phyloP scores from a whole-genome alignment of 2,888 invertebrate genomes.

The Epinotia nisella region DNA sequence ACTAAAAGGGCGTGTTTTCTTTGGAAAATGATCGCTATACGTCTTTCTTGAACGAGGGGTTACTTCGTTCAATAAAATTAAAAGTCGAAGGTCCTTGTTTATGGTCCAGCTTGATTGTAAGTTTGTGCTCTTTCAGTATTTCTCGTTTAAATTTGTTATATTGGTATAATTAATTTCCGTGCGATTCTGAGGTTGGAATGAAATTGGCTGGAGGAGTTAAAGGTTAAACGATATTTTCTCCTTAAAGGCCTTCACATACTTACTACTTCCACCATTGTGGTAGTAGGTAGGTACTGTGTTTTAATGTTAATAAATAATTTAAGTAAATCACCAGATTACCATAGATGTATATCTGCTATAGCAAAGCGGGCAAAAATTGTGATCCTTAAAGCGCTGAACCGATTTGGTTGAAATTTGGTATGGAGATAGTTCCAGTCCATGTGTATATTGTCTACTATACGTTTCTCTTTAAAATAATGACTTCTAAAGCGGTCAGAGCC shows the following conservation, averaged over 20 bases:
- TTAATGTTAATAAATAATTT: too few relatives aligned
- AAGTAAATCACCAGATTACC: too few relatives aligned
- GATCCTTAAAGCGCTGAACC: too few relatives aligned
- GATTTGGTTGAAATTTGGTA: too few relatives aligned
- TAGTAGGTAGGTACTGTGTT: not conserved
- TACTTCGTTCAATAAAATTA: conserved; percentile 66
- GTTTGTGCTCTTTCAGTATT: conserved; percentile 39
- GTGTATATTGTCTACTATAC: too few relatives aligned
- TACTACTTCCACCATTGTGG: not conserved
- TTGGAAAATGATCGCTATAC: conserved; percentile 1
- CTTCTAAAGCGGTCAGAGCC: not conserved
- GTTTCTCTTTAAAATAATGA: not conserved
- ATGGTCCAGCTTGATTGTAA: conserved; percentile 68
- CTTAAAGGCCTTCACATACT: not conserved
- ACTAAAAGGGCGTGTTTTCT: not conserved
- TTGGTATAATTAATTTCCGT: conserved; percentile 10
- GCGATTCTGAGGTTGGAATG: not conserved
- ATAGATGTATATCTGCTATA: too few relatives aligned
- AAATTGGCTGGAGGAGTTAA: conserved; percentile 14
- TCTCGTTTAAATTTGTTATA: conserved; percentile 23
- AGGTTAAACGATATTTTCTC: conserved; percentile 15
- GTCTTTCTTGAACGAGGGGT: conserved; percentile 20
- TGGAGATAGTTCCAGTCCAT: too few relatives aligned
- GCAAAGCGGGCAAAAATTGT: too few relatives aligned
- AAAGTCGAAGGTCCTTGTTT: conserved; percentile 75